phyloP scores from a whole-genome alignment of 1,140 invertebrate genomes.

The Choristoneura fumiferana region DNA sequence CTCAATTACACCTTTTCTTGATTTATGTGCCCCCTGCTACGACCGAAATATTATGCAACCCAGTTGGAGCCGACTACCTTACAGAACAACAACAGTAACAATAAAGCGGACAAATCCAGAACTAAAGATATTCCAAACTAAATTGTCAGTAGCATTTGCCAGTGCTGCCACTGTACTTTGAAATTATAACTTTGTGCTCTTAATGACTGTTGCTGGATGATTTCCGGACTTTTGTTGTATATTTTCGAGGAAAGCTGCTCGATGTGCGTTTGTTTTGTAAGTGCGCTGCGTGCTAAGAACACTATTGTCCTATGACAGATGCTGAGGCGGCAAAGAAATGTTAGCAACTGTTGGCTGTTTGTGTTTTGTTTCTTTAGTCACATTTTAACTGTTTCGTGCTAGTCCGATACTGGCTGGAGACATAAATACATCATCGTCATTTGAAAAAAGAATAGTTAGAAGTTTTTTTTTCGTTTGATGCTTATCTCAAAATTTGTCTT shows the following conservation, averaged over 20 bases:
- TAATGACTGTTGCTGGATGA: background rate
- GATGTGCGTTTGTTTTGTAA: constrained; percentile 7
- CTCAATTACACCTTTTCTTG: constrained; percentile 17
- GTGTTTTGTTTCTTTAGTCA: too few relatives aligned
- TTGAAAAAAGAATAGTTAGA: too few relatives aligned
- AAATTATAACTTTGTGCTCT: background rate
- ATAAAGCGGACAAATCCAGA: background rate
- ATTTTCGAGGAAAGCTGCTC: constrained; percentile 16
- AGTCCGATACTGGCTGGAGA: too few relatives aligned
- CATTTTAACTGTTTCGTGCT: too few relatives aligned
- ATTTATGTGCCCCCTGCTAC: constrained; percentile 13
- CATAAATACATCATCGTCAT: too few relatives aligned
- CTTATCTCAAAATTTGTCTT: too few relatives aligned
- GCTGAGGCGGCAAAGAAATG: background rate
- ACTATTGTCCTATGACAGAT: constrained; percentile 9
- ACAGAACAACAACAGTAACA: background rate
- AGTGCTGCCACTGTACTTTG: background rate
- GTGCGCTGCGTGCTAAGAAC: background rate
- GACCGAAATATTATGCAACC: constrained; percentile 5
- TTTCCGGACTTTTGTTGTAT: constrained; percentile 12
- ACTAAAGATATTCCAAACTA: background rate
- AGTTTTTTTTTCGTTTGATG: too few relatives aligned
- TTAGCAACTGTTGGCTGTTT: too few relatives aligned
- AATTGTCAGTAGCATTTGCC: background rate
- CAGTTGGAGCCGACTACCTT: constrained; percentile 10